Base-by-base conservation (phyloP, 37 sponge, comb jelly and placozoan species). In the Chondrosia reniformis region DNA sequence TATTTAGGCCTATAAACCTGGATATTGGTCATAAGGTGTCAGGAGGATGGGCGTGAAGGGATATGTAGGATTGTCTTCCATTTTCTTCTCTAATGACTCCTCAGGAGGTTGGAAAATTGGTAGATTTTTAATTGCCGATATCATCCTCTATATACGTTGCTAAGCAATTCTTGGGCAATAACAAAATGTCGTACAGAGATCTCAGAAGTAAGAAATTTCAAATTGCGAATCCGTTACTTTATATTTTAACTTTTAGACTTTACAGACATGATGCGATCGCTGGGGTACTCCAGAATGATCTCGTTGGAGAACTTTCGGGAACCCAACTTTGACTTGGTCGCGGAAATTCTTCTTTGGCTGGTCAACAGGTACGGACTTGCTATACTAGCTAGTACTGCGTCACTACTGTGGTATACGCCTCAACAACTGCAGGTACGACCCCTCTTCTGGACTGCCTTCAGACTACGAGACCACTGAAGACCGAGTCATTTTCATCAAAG, bases 221-320 rank as follows among this genome's bases (percentile, higher is more conserved):
- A 49, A 15, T 15, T 49, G 15, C 10, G 10, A 19, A 19, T 15
- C 10, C 15, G 52, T 15, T 10, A 49, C 15, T 49, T 49, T 49
- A 15, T 49, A 15, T 15, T 49, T 43, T 73, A 49, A 73, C 32
- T 44, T 83, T 12, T 64, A 94, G 95, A 95, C 46, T 97, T 97
- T 67, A 95, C 95, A 1, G 99, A 97, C 75, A 95, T 92, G 93
- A 95, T 97, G 99, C 76, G 87, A 22, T 77, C 93, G 8, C 63
- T 98, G 83, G 96, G 96, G 4, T 98, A 98, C 49, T 95, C 95
- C 33, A 59, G 95, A 43, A 86, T 90, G 74, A 90, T 98, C 5
- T 95, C 96, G 0, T 90, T 98, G 96, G 96, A 95, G 75, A 98
- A 90, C 76, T 98, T 98, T 79, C 74, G 99, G 49, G 84, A 90